Evolutionary conservation across 2,113 vertebrate genomes (phyloP).

Genomic region (Anas platyrhynchos): DNA sequence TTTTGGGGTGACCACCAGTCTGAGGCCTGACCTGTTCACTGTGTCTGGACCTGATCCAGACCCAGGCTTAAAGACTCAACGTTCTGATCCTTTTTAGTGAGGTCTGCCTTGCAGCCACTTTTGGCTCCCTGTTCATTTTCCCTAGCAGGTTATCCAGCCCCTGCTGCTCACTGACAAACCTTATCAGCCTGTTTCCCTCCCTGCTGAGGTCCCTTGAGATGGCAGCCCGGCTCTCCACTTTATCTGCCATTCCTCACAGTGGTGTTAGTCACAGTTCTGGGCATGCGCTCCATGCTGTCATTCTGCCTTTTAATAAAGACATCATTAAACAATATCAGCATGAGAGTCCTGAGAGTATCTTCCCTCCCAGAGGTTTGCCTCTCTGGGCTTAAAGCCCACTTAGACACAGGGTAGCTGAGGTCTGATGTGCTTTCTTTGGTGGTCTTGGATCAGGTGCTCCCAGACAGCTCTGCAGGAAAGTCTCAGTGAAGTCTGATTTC

Average conservation of each 20-base stretch:
- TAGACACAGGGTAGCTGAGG: rapidly evolving
- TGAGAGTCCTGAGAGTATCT: background rate
- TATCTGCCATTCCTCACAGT: background rate
- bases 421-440: rapidly evolving
- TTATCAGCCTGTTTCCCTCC: background rate
- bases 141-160: background rate
- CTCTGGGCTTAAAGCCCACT: background rate
- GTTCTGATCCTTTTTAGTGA: background rate
- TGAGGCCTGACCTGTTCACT: background rate
- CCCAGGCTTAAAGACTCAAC: background rate
- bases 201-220: background rate
- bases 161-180: background rate
- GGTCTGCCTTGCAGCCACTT: background rate
- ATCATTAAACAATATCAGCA: background rate
- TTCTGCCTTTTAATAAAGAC: background rate
- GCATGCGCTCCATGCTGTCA: background rate
- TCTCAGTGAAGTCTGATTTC: background rate
- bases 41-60: background rate
- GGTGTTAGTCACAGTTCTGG: background rate
- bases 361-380: background rate
- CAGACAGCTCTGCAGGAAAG: background rate
- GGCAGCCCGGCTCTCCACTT: background rate
- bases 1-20: background rate
- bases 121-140: background rate
- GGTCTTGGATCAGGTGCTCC: background rate